Base-by-base conservation (phyloP, 2,113 vertebrate genomes). In the Conger conger region DNA sequence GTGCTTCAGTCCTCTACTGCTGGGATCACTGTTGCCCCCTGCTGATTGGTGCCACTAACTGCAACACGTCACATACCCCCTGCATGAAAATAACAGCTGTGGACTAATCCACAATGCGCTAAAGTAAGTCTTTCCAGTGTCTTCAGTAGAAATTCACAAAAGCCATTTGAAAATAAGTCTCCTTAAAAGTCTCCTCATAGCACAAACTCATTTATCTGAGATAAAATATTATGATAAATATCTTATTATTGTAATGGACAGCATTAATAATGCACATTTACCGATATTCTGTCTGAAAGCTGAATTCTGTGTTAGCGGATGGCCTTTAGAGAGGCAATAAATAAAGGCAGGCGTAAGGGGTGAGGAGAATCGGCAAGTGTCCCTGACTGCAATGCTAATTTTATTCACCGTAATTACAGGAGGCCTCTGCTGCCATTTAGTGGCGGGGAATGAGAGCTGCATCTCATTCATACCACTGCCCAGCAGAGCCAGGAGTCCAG, bases 21-120 rank as follows among this genome's bases (percentile, higher is more conserved):
- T 84, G 76, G 45, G 38, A 60, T 63, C 77, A 36, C 33, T 60
- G 37, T 35, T 84, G 83, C 83, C 83, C 57, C 83, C 77, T 80
- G 77, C 33, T 84, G 83, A 23, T 36, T 50, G n/a, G 40, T 27
- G 35, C 30, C 11, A n/a, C 20, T 38, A 63, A 78, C 33, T 20
- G 76, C 76, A 78, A 8, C 76, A 37, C 4, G 38, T 20, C 33
- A 38, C 37, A 20, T 36, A 37, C 9, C n/a, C 27, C n/a, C 68
- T 20, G 4, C 18, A 78, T 37, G 37, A 78, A 20, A 78, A 76
- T 76, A 76, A 76, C 30, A 11, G 76, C 76, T 38, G 37, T 78
- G 76, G 76, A 38, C 38, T 78, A 38, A 38, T 78, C 76, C 7
- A 38, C 38, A 16, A 38, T 38, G 13, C 9, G 33, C 38, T 38